Conservation (phyloP, 1,140 invertebrate genomes). For the Drosophila fuyamai region DNA sequence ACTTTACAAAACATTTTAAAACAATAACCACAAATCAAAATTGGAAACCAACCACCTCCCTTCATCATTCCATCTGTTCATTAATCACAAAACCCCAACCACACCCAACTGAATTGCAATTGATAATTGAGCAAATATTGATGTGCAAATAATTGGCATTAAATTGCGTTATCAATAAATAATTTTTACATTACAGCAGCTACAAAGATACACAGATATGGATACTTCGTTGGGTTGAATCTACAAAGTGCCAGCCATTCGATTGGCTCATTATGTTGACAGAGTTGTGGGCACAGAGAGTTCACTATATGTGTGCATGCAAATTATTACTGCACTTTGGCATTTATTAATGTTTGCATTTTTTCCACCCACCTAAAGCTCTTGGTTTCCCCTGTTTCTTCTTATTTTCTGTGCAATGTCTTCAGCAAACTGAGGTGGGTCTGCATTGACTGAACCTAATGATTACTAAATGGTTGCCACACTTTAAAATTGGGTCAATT, state of each 20-base stretch:
- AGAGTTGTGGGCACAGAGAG: conserved; percentile 51
- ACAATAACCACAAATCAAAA: conserved; percentile 46
- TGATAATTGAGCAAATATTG: conserved; percentile 79
- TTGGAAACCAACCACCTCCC: conserved; percentile 11
- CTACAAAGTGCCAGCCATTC: conserved; percentile 26
- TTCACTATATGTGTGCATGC: conserved; percentile 27
- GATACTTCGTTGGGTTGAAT: conserved; percentile 27
- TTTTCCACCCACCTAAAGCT: conserved; percentile 10
- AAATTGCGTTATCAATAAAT: conserved; percentile 84
- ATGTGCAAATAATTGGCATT: conserved; percentile 81
- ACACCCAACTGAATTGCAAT: conserved; percentile 55
- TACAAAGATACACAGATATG: conserved; percentile 24
- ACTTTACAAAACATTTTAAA: conserved; percentile 66
- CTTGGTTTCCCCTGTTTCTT: conserved; percentile 14
- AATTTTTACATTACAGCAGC: conserved; percentile 68
- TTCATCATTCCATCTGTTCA: conserved; percentile 9
- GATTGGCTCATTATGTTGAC: conserved; percentile 74
- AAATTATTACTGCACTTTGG: conserved; percentile 53
- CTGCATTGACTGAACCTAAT: conserved; percentile 17
- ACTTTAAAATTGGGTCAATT: conserved; percentile 8
- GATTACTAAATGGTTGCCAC: conserved; percentile 24
- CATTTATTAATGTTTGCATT: conserved; percentile 34
- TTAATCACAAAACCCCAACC: conserved; percentile 58
- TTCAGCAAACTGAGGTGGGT: conserved; percentile 50
- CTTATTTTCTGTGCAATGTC: conserved; percentile 45